Evolutionary conservation across 2,888 invertebrate species (phyloP), one percentile per base, ranked within the genome.

Genomic region (Entomobrya multifasciata): DNA sequence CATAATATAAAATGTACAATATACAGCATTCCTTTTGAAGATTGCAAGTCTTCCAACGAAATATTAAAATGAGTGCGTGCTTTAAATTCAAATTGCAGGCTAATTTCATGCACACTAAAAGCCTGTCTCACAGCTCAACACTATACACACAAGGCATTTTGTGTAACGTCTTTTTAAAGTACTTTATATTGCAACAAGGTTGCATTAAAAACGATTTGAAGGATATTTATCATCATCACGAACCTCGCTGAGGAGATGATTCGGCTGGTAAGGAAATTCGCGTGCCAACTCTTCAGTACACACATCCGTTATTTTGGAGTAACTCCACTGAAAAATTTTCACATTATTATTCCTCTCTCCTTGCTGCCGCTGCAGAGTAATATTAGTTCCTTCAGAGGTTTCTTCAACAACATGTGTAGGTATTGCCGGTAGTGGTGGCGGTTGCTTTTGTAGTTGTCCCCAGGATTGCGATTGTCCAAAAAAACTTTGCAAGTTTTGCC

Each of bases 31-130:
- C 15, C 57, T 57, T 62, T 62, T 62, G 60, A 27, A 27, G 27
- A 30, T 15, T 15, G 47, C 47, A 47, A 47, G n/a, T 65, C 13
- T 55, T 15, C n/a, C 30, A 30, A 30, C 17, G 20, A 17, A 65
- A 41, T 2, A n/a, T n/a, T 3, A 41, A 15, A 22, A 60, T 65
- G n/a, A 17, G 65, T 65, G 65, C 17, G 65, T 65, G 60, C 27
- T 62, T 62, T n/a, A 62, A 27, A 62, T 62, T 41, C 41, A 41
- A 20, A 20, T 41, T 36, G 41, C 10, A 8, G 65, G 41, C 20
- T 11, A 65, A 65, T 65, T 65, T 65, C 41, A 65, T 65, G 65
- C 65, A 20, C 65, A 65, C 41, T n/a, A n/a, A n/a, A n/a, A n/a
- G n/a, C n/a, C n/a, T n/a, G n/a, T n/a, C n/a, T n/a, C n/a, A n/a